A percentile compares a stretch with the other conserved stretches of the same genome.
Evolutionary conservation across 2,888 invertebrate genomes (phyloP).

Genomic region (Amiota mariae): DNA sequence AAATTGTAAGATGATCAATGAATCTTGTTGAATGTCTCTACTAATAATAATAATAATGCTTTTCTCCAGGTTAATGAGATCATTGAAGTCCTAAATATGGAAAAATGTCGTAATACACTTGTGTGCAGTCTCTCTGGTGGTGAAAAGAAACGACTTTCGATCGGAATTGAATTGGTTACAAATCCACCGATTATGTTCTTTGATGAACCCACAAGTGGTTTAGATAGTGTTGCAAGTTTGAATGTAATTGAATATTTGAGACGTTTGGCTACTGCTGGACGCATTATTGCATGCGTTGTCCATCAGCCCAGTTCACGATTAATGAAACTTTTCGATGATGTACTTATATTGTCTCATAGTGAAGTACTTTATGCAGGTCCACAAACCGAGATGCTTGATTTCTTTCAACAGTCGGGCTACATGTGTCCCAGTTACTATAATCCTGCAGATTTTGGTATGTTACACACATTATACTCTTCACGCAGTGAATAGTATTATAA

Average conservation of each 20-base stretch:
- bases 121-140: constrained; percentile 87
- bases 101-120: constrained; percentile 78
- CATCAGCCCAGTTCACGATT: constrained; percentile 92
- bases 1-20: constrained; percentile 76
- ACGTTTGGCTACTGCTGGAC: constrained; percentile 84
- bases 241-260: constrained; percentile 86
- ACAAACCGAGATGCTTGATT: constrained; percentile 81
- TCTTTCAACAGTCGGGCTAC: constrained; percentile 80
- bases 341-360: constrained; percentile 87
- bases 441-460: constrained; percentile 88
- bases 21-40: no score
- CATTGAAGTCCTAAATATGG: constrained; percentile 82
- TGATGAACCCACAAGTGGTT: constrained; percentile 93
- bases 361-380: constrained; percentile 86
- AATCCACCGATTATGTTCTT: constrained; percentile 95
- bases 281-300: constrained; percentile 89
- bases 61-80: constrained; percentile 83
- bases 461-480: no score
- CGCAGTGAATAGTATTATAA: no score
- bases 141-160: constrained; percentile 89
- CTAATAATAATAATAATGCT: neutral
- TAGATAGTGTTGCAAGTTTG: constrained; percentile 86
- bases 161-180: constrained; percentile 90
- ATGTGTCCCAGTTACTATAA: constrained; percentile 91
- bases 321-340: constrained; percentile 89